These are phyloP conservation scores for Zootermopsis nevadensis DNA, from an alignment of 2,888 invertebrate genomes.

Conservation along the genomic window DNA sequence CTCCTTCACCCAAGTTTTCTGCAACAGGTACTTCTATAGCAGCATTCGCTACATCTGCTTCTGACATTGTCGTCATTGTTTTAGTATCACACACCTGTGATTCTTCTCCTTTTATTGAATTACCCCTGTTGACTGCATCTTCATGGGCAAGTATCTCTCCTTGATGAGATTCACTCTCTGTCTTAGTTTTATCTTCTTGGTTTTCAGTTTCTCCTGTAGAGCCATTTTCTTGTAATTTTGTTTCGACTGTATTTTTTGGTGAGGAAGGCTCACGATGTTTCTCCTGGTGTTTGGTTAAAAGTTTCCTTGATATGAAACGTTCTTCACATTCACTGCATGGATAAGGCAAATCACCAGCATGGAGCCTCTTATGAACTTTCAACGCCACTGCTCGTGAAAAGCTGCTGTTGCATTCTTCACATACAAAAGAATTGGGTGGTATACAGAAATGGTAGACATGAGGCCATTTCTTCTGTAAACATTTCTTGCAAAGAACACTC, in stretches of 20 bases:
- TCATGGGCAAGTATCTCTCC: background rate
- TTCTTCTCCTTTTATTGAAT: background rate
- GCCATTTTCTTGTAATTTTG: constrained; percentile 54
- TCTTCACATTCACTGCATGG: constrained; percentile 80
- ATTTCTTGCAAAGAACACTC: constrained; percentile 85
- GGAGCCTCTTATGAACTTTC: constrained; percentile 86
- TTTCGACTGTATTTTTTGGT: constrained; percentile 48
- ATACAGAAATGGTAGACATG: constrained; percentile 92
- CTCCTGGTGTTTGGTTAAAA: constrained; percentile 77
- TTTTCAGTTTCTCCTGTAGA: constrained; percentile 51
- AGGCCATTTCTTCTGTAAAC: constrained; percentile 91
- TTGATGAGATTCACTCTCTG: background rate
- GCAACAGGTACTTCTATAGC: constrained; percentile 60
- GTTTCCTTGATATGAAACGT: constrained; percentile 83
- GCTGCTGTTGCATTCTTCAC: constrained; percentile 82
- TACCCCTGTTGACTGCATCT: background rate
- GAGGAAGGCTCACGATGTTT: constrained; percentile 68
- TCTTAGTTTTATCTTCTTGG: constrained; percentile 24
- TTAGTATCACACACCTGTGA: constrained; percentile 49
- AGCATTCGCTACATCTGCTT: constrained; percentile 61
- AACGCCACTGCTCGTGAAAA: constrained; percentile 82
- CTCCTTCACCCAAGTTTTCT: constrained; percentile 61
- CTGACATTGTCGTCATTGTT: constrained; percentile 39
- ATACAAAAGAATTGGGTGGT: constrained; percentile 80
- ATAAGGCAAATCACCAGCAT: constrained; percentile 77